Conservation (phyloP, 2,888 invertebrate species). For the Geotrupes spiniger region DNA sequence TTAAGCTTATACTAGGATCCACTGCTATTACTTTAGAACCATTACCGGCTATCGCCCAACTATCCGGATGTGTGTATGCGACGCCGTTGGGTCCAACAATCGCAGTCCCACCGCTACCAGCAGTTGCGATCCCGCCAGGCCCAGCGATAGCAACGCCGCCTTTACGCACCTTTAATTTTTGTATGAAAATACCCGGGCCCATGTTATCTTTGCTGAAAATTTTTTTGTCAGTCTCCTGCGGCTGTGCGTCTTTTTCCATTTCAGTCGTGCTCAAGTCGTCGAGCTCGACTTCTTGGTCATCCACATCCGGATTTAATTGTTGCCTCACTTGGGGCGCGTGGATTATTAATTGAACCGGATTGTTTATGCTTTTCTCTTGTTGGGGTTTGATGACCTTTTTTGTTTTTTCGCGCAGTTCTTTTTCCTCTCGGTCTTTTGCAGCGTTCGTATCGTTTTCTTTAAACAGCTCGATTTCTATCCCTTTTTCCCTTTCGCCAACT, state of each 20-base stretch:
- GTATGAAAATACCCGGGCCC: slow-evolving; percentile 66
- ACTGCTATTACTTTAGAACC: slow-evolving; percentile 69
- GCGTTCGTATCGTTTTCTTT: no score
- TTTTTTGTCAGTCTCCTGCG: slow-evolving; percentile 37
- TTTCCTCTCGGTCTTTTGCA: no score
- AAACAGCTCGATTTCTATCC: no score
- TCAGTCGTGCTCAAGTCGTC: not conserved
- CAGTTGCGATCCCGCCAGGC: slow-evolving; percentile 78
- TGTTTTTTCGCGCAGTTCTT: not conserved
- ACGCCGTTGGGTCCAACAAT: slow-evolving; percentile 77
- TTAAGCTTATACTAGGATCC: slow-evolving; percentile 61
- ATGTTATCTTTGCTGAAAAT: slow-evolving; percentile 46
- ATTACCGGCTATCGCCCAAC: slow-evolving; percentile 73
- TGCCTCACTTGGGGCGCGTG: no score
- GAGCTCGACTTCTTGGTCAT: slow-evolving; percentile 29
- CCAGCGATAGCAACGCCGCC: slow-evolving; percentile 80
- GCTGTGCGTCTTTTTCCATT: not conserved
- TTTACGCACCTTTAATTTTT: slow-evolving; percentile 65
- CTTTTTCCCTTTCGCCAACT: no score
- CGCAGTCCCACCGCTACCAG: slow-evolving; percentile 75
- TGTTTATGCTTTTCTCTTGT: not conserved
- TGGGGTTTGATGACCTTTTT: not conserved
- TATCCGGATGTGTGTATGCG: slow-evolving; percentile 72
- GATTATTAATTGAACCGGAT: slow-evolving; percentile 9
- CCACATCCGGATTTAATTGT: slow-evolving; percentile 20